A percentile compares a stretch with the other conserved stretches of the same genome.
Evolutionary conservation across 1,140 invertebrate genomes (phyloP).

Genomic region (Drosophila kikkawai): DNA sequence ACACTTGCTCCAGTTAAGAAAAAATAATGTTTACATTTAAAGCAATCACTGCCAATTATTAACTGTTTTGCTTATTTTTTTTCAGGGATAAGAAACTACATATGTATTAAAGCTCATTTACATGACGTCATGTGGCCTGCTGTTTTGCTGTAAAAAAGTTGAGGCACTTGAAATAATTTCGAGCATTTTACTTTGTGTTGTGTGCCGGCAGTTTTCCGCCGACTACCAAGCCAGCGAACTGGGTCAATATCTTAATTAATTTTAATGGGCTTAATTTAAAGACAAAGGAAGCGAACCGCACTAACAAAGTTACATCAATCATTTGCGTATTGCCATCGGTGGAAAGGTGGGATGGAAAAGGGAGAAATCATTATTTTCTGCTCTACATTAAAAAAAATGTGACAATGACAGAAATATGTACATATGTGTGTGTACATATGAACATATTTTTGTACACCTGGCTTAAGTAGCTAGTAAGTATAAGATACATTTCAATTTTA

Average conservation of each 20-base stretch:
- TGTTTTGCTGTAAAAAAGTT: constrained; percentile 26
- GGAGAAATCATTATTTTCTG: constrained; percentile 11
- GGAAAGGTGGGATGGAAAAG: neutral
- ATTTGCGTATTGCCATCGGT: constrained; percentile 34
- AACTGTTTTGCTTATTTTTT: constrained; percentile 21
- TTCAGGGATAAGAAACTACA: neutral
- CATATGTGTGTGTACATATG: constrained; percentile 4
- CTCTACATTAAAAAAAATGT: constrained; percentile 28
- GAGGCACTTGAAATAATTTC: constrained; percentile 41
- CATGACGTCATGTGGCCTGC: constrained; percentile 30
- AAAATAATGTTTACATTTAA: constrained; percentile 13
- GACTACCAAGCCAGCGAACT: constrained; percentile 31
- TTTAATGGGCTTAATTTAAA: constrained; percentile 65
- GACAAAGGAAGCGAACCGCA: constrained; percentile 38
- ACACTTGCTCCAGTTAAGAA: constrained; percentile 18
- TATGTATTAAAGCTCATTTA: constrained; percentile 8
- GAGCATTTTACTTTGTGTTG: constrained; percentile 2
- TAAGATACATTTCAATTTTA: too few relatives aligned
- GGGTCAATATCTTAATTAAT: constrained; percentile 64
- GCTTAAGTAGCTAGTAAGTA: too few relatives aligned
- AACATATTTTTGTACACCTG: too few relatives aligned
- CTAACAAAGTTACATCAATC: constrained; percentile 49
- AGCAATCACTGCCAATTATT: constrained; percentile 29
- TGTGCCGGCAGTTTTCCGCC: constrained; percentile 19
- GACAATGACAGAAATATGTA: constrained; percentile 18